Evolutionary conservation across 2,888 invertebrate genomes (phyloP).

Genomic region (Protonemura montana): DNA sequence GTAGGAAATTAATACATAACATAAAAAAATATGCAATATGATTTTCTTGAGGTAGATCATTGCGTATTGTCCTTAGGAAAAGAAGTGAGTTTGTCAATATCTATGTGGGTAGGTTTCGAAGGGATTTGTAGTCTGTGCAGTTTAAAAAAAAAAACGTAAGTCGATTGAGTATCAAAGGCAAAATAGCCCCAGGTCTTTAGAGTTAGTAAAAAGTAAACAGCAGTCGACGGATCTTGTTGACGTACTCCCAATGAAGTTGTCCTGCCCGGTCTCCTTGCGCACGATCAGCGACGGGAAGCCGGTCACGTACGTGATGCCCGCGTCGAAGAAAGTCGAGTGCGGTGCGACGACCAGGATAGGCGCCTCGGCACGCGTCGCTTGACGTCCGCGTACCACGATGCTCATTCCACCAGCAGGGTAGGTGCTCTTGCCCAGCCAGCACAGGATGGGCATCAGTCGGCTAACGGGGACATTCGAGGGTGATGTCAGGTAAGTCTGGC

Average conservation of each 20-base stretch:
- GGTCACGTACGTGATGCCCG: slow-evolving; percentile 82
- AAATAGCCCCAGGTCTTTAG: too few relatives aligned
- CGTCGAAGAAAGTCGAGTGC: slow-evolving; percentile 89
- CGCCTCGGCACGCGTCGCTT: slow-evolving; percentile 78
- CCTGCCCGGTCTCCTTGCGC: slow-evolving; percentile 77
- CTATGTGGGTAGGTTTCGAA: too few relatives aligned
- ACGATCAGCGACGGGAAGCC: slow-evolving; percentile 86
- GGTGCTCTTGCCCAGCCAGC: slow-evolving; percentile 76
- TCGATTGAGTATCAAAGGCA: too few relatives aligned
- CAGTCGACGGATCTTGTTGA: slow-evolving; percentile 42
- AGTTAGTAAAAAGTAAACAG: too few relatives aligned
- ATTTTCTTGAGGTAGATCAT: too few relatives aligned
- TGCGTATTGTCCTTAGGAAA: too few relatives aligned
- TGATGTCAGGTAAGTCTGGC: neutral
- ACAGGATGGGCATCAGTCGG: slow-evolving; percentile 68
- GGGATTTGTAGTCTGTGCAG: too few relatives aligned
- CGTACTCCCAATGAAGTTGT: slow-evolving; percentile 90
- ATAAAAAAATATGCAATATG: too few relatives aligned
- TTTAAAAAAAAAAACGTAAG: too few relatives aligned
- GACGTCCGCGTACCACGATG: slow-evolving; percentile 77
- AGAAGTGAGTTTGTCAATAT: too few relatives aligned
- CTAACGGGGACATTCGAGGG: slow-evolving; percentile 51
- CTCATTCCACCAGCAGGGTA: slow-evolving; percentile 81
- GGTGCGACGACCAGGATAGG: slow-evolving; percentile 88
- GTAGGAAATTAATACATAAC: too few relatives aligned